Conservation (phyloP, 2,888 invertebrate species). For the Schrankia costaestrigalis region DNA sequence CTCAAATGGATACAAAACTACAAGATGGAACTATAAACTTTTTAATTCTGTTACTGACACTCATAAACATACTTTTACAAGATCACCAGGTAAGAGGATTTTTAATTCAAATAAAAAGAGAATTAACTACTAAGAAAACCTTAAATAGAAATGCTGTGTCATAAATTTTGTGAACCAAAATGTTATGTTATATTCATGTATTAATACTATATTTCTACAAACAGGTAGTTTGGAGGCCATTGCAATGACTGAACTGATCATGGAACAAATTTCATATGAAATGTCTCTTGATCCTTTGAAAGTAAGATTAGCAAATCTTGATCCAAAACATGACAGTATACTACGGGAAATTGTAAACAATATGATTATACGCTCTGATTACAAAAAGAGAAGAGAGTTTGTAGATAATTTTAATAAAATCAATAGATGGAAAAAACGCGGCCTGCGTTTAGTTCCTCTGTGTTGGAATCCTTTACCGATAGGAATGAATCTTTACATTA, state of each 20-base stretch:
- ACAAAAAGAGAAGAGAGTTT: slow-evolving; percentile 61
- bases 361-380: slow-evolving; percentile 74
- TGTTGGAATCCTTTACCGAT: slow-evolving; percentile 74
- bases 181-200: too few relatives aligned
- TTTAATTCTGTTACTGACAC: slow-evolving; percentile 48
- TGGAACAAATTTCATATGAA: slow-evolving; percentile 82
- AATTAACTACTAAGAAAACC: background rate
- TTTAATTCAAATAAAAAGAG: too few relatives aligned
- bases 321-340: slow-evolving; percentile 26
- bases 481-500: slow-evolving; percentile 54
- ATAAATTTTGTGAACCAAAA: too few relatives aligned
- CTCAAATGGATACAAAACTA: slow-evolving; percentile 43
- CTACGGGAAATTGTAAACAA: slow-evolving; percentile 72
- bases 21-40: slow-evolving; percentile 43
- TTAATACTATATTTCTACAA: too few relatives aligned
- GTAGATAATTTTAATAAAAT: slow-evolving; percentile 78
- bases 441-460: slow-evolving; percentile 80
- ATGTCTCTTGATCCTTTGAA: slow-evolving; percentile 77
- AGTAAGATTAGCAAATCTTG: slow-evolving; percentile 77
- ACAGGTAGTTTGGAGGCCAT: slow-evolving; percentile 76
- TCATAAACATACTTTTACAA: slow-evolving; percentile 47
- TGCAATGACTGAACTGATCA: slow-evolving; percentile 78
- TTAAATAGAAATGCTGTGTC: background rate
- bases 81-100: slow-evolving; percentile 49
- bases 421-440: slow-evolving; percentile 87